Evolutionary conservation across 2,797 vertebrate species (phyloP), one percentile per base, ranked within the genome.

Genomic region (Gouania willdenowi): DNA sequence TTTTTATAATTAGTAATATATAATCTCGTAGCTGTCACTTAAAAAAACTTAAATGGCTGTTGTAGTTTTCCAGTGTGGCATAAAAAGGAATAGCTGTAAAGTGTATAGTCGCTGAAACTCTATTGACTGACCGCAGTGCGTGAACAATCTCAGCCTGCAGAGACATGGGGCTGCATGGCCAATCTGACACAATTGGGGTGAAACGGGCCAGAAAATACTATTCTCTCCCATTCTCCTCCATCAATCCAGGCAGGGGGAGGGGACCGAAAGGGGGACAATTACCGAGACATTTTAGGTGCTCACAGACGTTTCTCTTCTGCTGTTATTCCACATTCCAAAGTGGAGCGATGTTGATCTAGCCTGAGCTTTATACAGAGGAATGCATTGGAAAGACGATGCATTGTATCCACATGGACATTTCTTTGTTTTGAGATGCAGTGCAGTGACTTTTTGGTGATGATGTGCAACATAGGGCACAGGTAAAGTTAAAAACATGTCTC

Each of bases 171-270:
- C 78, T 71, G 83, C 85, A 81, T 68, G 82, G 84, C 81, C 81
- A 84, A 51, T 57, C 77, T 50, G 56, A 81, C 86, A 91, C 89
- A 91, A 90, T 89, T 65, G 73, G 67, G 77, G 85, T 87, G 87
- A 90, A 91, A 88, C 86, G 72, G 88, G 71, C 82, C 88, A 90
- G 88, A 91, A 91, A 92, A 91, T 81, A 84, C 85, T 77, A 88
- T 89, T 90, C 87, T 87, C 67, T 61, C 42, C 79, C 62, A 72
- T 88, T 85, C 77, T 84, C 56, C 27, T 65, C 74, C 44, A 41
- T 83, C 82, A 87, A 81, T 82, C 66, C 57, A 48, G 60, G 53
- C 33, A 57, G 29, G 39, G 44, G 23, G 61, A 8, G 47, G 18
- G 32, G 25, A 41, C 39, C 20, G 24, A 39, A 6, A 23, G 40